Evolutionary conservation across 2,888 invertebrate species (phyloP).

Genomic region (Oscheius sp.): DNA sequence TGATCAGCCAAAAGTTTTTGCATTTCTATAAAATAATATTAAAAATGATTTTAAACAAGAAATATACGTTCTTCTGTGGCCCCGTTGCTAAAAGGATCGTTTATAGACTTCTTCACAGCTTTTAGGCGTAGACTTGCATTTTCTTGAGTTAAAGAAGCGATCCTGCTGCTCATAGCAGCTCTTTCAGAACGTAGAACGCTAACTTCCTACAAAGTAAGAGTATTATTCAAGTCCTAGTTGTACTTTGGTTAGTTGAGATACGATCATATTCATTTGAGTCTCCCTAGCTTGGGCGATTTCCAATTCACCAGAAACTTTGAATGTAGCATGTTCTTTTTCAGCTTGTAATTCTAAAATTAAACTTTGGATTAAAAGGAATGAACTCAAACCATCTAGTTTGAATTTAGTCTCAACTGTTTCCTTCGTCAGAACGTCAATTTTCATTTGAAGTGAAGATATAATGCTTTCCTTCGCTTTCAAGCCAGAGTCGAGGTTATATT

Average conservation of each 20-base stretch:
- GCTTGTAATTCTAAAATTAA: neutral
- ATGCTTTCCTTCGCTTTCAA: constrained; percentile 14
- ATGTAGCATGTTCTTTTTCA: constrained; percentile 16
- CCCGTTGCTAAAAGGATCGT: neutral
- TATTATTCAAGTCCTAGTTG: neutral
- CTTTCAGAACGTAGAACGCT: constrained; percentile 6
- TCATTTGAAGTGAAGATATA: neutral
- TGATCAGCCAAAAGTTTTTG: constrained; percentile 46
- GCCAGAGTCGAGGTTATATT: neutral
- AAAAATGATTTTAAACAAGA: too few relatives aligned
- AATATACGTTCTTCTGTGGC: constrained; percentile 9
- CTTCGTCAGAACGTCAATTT: constrained; percentile 8
- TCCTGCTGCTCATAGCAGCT: constrained; percentile 6
- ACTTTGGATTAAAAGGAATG: too few relatives aligned
- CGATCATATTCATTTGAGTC: constrained; percentile 3
- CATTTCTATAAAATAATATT: constrained; percentile 41
- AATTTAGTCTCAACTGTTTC: constrained; percentile 25
- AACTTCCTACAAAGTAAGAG: constrained; percentile 18
- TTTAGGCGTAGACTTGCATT: constrained; percentile 15
- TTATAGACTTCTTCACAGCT: constrained; percentile 8
- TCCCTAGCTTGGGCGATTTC: constrained; percentile 11
- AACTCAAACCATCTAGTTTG: constrained; percentile 8
- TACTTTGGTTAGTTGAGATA: constrained; percentile 10
- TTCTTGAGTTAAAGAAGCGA: constrained; percentile 24
- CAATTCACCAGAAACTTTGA: constrained; percentile 1